These are phyloP conservation scores for Plebejus melissa DNA, from an alignment of 2,888 invertebrate genomes.

Conservation along the genomic window DNA sequence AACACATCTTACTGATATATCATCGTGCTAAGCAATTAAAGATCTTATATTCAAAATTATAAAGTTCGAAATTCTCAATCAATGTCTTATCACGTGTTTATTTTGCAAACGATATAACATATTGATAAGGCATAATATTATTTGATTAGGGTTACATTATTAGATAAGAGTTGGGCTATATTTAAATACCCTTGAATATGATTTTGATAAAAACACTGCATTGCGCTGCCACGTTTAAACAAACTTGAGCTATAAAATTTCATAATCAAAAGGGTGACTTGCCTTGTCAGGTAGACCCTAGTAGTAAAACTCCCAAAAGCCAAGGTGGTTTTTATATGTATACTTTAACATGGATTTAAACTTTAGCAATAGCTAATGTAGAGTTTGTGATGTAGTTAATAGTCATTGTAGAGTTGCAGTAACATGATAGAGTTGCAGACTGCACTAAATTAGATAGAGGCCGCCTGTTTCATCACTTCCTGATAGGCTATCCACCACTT, in stretches of 20 bases:
- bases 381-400: neutral
- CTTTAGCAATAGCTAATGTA: neutral
- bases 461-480: too few species aligned
- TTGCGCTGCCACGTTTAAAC: neutral
- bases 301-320: neutral
- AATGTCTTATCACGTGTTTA: slow-evolving; percentile 51
- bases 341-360: neutral
- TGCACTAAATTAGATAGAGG: too few species aligned
- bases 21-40: neutral
- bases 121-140: slow-evolving; percentile 51
- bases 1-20: neutral
- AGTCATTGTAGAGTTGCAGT: too few species aligned
- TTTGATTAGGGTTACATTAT: neutral
- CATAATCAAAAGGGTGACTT: too few species aligned
- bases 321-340: neutral
- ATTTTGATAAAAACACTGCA: neutral
- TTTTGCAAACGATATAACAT: slow-evolving; percentile 59
- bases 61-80: neutral
- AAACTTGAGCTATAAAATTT: neutral
- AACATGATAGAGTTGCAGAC: too few species aligned
- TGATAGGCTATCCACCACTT: too few species aligned
- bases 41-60: neutral
- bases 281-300: too few species aligned
- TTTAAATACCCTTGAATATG: neutral
- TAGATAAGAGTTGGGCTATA: neutral